A percentile compares a stretch with the other conserved stretches of the same genome.
Conservation (phyloP, 2,113 vertebrate species). For the Forbesichthys papilliferus region DNA sequence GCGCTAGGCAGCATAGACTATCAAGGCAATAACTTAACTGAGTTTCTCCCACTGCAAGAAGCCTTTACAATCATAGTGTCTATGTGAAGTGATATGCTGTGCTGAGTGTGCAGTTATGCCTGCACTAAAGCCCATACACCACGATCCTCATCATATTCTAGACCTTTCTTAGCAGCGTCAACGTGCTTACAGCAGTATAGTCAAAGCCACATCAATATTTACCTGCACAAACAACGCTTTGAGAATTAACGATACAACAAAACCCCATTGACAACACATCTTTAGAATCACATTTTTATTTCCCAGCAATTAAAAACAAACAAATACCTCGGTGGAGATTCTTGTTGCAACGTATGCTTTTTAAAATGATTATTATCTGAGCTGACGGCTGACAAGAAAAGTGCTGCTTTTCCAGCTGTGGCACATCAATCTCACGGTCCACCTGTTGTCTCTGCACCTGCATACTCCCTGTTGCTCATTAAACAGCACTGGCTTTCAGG, state of each 20-base stretch:
- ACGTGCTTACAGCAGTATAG: conserved; percentile 46
- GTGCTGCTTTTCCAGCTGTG: conserved; percentile 65
- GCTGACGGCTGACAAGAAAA: conserved; percentile 67
- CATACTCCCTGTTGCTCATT: conserved; percentile 62
- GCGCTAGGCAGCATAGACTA: conserved; percentile 46
- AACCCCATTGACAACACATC: no score
- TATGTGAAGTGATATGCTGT: conserved; percentile 41
- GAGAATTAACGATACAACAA: no score
- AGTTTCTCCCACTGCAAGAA: conserved; percentile 51
- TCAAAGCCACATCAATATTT: conserved; percentile 61
- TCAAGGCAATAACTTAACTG: conserved; percentile 53
- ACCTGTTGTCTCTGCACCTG: conserved; percentile 73
- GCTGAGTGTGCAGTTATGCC: conserved; percentile 51
- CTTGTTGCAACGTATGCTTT: conserved; percentile 41
- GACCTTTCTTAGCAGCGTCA: conserved; percentile 49
- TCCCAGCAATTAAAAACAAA: not conserved
- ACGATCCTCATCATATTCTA: conserved; percentile 57
- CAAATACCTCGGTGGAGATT: conserved; percentile 11
- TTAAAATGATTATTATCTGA: conserved; percentile 57
- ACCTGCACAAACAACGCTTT: conserved; percentile 32
- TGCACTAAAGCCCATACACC: conserved; percentile 35
- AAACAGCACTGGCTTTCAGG: conserved; percentile 67
- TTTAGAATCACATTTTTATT: not conserved
- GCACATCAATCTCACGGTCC: conserved; percentile 63
- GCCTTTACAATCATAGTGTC: conserved; percentile 57